A percentile compares a stretch with the other conserved stretches of the same genome.
These are phyloP conservation scores for Sula dactylatra DNA, from an alignment of 2,113 vertebrate species.

Conservation along the genomic window DNA sequence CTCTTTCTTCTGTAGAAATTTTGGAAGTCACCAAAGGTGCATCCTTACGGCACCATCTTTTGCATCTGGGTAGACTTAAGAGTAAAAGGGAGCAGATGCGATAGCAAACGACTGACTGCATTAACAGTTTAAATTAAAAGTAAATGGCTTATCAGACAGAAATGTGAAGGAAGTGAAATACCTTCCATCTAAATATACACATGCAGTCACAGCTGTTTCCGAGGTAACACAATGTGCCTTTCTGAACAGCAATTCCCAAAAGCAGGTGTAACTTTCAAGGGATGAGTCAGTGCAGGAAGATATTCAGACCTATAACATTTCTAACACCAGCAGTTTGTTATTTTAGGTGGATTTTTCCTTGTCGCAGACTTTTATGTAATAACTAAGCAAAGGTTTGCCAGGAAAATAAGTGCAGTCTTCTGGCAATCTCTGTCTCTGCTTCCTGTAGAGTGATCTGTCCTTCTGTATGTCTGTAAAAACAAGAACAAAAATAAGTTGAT, in stretches of 20 bases:
- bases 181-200: slow-evolving; percentile 51
- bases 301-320: background rate
- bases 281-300: slow-evolving; percentile 25
- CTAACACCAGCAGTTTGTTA: background rate
- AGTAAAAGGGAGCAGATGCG: background rate
- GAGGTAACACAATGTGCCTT: slow-evolving; percentile 38
- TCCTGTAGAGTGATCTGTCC: background rate
- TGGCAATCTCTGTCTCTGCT: background rate
- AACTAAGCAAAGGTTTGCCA: background rate
- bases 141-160: slow-evolving; percentile 26
- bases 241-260: slow-evolving; percentile 36
- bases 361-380: background rate
- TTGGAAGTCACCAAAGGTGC: background rate
- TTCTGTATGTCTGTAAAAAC: background rate
- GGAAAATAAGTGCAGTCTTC: background rate
- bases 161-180: slow-evolving; percentile 32
- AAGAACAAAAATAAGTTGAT: background rate
- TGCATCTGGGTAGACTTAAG: background rate
- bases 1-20: background rate
- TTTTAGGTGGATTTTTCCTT: background rate
- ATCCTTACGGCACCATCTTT: background rate
- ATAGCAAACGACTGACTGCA: background rate
- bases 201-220: slow-evolving; percentile 30
- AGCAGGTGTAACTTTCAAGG: slow-evolving; percentile 42
- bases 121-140: slow-evolving; percentile 37